A percentile compares a stretch with the other conserved stretches of the same genome.
These are phyloP conservation scores for Trinectes maculatus DNA, from an alignment of 2,113 vertebrate species.

Conservation along the genomic window DNA sequence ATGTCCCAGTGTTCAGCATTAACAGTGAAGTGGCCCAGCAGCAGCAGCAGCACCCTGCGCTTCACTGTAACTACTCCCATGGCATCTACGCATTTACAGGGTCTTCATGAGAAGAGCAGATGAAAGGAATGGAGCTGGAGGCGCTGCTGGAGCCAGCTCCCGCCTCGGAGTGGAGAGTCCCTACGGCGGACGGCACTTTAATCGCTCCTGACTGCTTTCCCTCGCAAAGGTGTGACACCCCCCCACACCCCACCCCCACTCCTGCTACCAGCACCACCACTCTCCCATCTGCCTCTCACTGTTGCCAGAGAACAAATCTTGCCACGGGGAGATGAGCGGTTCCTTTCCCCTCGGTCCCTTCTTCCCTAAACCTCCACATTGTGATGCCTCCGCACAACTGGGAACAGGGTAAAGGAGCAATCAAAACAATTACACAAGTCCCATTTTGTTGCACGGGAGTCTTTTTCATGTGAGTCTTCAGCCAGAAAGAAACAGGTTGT, in stretches of 20 bases:
- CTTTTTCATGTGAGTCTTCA: constrained; percentile 47
- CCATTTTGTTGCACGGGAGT: constrained; percentile 52
- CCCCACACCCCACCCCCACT: background rate
- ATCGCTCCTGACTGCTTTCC: constrained; percentile 70
- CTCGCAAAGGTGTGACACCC: constrained; percentile 65
- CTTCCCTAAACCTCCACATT: constrained; percentile 44
- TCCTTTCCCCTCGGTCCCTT: constrained; percentile 39
- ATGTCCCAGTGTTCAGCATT: constrained; percentile 29
- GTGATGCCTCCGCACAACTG: constrained; percentile 38
- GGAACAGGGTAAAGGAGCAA: constrained; percentile 50
- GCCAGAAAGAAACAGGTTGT: constrained; percentile 59
- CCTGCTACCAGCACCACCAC: constrained; percentile 23
- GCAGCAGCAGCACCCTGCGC: constrained; percentile 46
- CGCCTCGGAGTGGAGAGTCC: constrained; percentile 43
- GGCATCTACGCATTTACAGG: constrained; percentile 59
- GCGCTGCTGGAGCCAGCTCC: constrained; percentile 47
- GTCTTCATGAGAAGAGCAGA: constrained; percentile 59
- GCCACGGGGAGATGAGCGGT: constrained; percentile 51
- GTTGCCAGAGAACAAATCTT: constrained; percentile 59
- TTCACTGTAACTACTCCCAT: constrained; percentile 52
- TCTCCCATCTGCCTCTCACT: constrained; percentile 64
- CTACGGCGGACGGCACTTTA: constrained; percentile 61
- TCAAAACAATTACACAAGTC: constrained; percentile 72
- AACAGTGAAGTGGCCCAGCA: constrained; percentile 25
- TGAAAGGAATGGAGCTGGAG: constrained; percentile 57